These are phyloP conservation scores for Tetrax tetrax DNA, from an alignment of 2,113 vertebrate genomes.

Conservation along the genomic window DNA sequence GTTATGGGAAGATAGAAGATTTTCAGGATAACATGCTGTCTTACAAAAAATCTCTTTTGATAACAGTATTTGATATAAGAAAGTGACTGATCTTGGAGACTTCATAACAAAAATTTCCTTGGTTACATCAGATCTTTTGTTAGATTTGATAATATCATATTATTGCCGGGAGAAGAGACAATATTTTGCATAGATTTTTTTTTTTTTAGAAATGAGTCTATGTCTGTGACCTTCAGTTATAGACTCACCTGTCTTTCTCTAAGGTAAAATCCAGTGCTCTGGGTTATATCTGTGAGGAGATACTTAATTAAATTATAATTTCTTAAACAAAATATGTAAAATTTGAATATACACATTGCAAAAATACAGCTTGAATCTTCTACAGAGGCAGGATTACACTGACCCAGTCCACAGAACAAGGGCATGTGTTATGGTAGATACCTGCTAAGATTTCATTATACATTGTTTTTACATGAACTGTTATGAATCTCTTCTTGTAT, in stretches of 20 bases:
- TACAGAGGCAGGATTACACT: not conserved
- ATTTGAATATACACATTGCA: not conserved
- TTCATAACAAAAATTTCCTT: constrained; percentile 22
- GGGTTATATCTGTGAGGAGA: not conserved
- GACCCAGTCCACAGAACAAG: not conserved
- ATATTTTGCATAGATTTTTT: not conserved
- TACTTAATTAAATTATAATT: not conserved
- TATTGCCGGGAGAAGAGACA: constrained; percentile 23
- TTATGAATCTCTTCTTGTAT: not conserved
- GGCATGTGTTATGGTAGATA: not conserved
- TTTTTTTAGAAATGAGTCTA: not conserved
- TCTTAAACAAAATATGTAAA: not conserved
- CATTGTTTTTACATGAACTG: not conserved
- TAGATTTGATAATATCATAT: constrained; percentile 62
- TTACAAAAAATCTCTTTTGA: constrained; percentile 32
- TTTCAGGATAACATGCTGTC: constrained; percentile 34
- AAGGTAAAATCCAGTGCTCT: not conserved
- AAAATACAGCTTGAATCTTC: not conserved
- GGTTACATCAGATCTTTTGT: constrained; percentile 47
- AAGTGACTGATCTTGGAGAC: constrained; percentile 55
- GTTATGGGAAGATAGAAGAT: constrained; percentile 26
- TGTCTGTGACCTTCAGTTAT: not conserved
- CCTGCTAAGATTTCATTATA: not conserved
- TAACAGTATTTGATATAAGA: constrained; percentile 28
- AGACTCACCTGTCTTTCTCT: not conserved